These are phyloP conservation scores for Ascaphus truei DNA, from an alignment of 2,113 vertebrate genomes.

Conservation along the genomic window DNA sequence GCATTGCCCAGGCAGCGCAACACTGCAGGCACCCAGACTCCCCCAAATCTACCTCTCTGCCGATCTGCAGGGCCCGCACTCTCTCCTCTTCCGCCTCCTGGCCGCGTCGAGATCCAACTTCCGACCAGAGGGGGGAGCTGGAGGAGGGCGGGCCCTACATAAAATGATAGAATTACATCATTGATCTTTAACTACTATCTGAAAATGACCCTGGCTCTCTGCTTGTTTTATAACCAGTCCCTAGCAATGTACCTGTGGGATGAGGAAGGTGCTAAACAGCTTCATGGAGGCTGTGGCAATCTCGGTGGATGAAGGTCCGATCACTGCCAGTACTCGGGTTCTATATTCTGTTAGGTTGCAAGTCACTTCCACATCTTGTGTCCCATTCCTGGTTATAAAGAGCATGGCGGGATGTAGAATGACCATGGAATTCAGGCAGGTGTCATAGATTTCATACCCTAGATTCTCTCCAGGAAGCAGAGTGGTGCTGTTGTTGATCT, in stretches of 20 bases:
- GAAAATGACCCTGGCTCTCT: too few species aligned
- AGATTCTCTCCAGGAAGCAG: constrained; percentile 71
- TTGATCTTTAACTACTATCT: too few species aligned
- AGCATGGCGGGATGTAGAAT: constrained; percentile 65
- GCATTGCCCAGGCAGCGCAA: too few species aligned
- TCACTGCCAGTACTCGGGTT: constrained; percentile 69
- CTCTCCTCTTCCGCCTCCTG: too few species aligned
- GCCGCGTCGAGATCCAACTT: too few species aligned
- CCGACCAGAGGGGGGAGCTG: too few species aligned
- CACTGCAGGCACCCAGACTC: too few species aligned
- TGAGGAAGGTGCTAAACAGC: constrained; percentile 73
- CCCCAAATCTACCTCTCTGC: too few species aligned
- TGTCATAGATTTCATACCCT: constrained; percentile 71
- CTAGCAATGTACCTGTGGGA: constrained; percentile 72
- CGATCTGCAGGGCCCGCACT: too few species aligned
- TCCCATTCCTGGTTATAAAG: constrained; percentile 55
- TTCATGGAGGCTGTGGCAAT: constrained; percentile 68
- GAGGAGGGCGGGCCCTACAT: too few species aligned
- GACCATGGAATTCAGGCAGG: constrained; percentile 58
- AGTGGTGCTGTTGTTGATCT: constrained; percentile 72
- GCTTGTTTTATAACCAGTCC: neutral
- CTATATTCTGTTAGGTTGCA: constrained; percentile 73
- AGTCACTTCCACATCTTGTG: constrained; percentile 41
- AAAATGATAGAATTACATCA: too few species aligned
- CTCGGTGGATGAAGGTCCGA: constrained; percentile 67